phyloP scores from a whole-genome alignment of 2,113 vertebrate genomes.

The Lamprologus sp. region DNA sequence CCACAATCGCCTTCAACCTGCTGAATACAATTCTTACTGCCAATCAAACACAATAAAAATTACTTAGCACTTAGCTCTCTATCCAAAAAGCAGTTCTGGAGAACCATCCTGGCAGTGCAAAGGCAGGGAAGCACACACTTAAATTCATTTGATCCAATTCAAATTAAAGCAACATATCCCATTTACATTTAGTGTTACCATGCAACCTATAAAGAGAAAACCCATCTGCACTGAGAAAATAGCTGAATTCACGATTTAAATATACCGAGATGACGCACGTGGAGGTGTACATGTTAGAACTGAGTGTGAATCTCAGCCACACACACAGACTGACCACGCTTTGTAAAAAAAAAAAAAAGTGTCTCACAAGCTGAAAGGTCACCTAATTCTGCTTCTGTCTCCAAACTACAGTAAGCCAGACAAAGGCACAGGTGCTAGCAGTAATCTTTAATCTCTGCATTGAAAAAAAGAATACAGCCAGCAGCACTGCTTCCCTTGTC shows the following conservation, averaged over 20 bases:
- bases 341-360: not conserved
- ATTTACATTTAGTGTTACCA: not conserved
- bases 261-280: not conserved
- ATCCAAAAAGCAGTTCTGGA: not conserved
- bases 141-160: not conserved
- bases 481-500: not conserved
- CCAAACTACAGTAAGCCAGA: not conserved
- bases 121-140: not conserved
- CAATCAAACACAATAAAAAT: not conserved
- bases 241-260: not conserved
- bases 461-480: not conserved
- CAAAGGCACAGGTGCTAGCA: not conserved
- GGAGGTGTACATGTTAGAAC: not conserved
- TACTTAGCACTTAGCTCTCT: not conserved
- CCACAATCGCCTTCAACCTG: not conserved
- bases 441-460: not conserved
- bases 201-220: not conserved
- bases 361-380: not conserved
- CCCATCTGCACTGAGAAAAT: not conserved
- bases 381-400: not conserved
- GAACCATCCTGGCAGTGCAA: not conserved
- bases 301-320: not conserved
- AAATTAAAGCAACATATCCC: not conserved
- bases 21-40: not conserved
- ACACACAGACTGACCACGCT: not conserved